A percentile compares a stretch with the other conserved stretches of the same genome.
phyloP scores from a whole-genome alignment of 2,113 vertebrate genomes.

The Tragelaphus imberbis region DNA sequence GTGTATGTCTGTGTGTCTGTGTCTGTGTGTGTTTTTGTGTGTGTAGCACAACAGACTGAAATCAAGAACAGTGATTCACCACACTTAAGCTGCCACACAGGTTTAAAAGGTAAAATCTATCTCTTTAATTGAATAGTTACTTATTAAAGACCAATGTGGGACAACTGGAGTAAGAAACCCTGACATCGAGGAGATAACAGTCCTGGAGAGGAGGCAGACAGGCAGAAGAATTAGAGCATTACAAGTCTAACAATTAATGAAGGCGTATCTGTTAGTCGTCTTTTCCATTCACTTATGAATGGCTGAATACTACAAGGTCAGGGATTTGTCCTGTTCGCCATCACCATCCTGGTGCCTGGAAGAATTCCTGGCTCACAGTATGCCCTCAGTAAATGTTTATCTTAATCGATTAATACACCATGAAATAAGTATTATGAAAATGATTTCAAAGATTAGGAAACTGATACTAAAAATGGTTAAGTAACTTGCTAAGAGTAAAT shows the following conservation, averaged over 20 bases:
- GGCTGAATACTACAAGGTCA: neutral
- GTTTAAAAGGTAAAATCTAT: neutral
- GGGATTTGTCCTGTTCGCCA: neutral
- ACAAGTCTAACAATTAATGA: neutral
- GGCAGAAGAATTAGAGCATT: neutral
- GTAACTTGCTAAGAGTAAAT: neutral
- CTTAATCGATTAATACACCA: neutral
- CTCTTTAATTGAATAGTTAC: neutral
- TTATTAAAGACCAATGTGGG: neutral
- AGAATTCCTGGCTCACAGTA: neutral
- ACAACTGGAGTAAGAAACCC: neutral
- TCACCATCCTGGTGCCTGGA: neutral
- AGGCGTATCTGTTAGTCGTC: neutral
- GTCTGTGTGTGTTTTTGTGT: neutral
- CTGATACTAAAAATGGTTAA: neutral
- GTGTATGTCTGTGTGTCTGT: neutral
- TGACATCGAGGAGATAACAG: neutral
- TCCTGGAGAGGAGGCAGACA: neutral
- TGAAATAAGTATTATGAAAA: neutral
- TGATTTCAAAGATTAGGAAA: constrained; percentile 8
- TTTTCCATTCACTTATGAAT: neutral
- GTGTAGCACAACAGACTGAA: neutral
- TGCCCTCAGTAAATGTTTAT: neutral
- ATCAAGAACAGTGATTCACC: neutral
- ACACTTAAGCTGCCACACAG: neutral